Percentiles rank a stretch among this genome's conserved stretches.
Conservation (phyloP, 1,140 invertebrate genomes). For the Drosophila tsacasi region DNA sequence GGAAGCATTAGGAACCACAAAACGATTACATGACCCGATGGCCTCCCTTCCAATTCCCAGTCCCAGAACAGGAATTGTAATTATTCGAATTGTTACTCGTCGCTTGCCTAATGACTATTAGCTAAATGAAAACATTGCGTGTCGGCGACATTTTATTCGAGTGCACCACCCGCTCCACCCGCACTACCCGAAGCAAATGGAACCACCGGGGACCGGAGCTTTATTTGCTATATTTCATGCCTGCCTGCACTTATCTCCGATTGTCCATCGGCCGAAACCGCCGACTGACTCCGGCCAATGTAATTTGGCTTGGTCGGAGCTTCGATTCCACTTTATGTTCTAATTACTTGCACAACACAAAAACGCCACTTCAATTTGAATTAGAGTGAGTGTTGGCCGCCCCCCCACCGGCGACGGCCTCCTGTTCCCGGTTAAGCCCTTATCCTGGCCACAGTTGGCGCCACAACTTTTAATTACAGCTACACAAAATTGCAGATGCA, state of each 20-base stretch:
- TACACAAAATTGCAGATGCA: constrained; percentile 71
- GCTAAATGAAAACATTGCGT: constrained; percentile 83
- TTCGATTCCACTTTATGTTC: constrained; percentile 78
- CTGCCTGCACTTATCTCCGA: constrained; percentile 82
- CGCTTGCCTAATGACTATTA: constrained; percentile 76
- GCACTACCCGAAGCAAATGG: neutral
- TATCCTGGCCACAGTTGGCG: constrained; percentile 72
- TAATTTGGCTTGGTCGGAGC: constrained; percentile 62
- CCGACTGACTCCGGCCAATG: constrained; percentile 50
- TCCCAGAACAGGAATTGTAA: constrained; percentile 56
- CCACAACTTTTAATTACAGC: constrained; percentile 80
- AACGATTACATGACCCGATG: constrained; percentile 67
- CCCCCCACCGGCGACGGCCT: neutral
- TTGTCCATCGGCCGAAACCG: constrained; percentile 64
- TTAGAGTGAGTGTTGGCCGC: constrained; percentile 67
- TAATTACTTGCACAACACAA: constrained; percentile 82
- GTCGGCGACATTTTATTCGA: constrained; percentile 73
- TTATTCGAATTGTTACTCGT: constrained; percentile 63
- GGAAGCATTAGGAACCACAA: constrained; percentile 63
- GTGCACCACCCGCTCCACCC: constrained; percentile 22
- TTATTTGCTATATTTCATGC: constrained; percentile 83
- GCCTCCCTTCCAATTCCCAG: constrained; percentile 15
- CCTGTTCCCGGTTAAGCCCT: constrained; percentile 27
- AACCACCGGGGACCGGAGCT: constrained; percentile 25
- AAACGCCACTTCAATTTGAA: constrained; percentile 81